Evolutionary conservation across 2,797 vertebrate genomes (phyloP), one percentile per base, ranked within the genome.

Genomic region (Premnoplex brunnescens): DNA sequence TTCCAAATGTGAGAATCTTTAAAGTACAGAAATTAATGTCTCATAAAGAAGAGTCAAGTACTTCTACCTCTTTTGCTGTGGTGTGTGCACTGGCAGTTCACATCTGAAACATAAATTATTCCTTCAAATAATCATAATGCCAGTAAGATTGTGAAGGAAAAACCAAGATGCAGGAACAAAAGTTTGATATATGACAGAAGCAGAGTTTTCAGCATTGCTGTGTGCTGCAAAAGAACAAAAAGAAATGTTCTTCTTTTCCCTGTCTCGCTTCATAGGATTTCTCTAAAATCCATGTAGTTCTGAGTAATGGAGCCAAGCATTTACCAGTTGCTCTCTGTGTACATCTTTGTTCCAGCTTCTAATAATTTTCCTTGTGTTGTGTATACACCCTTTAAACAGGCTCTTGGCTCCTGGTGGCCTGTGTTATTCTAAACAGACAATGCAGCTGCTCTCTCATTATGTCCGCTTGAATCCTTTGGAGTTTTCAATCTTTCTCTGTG

Each of bases 401-500:
- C 91, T 88, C 73, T 77, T 93, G 93, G 93, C 92, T 96, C 75
- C 89, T 88, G 71, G 28, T 95, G 86, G 72, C 87, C 75, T 27
- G 36, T 91, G 89, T 95, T 91, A 49, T 94, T 96, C 64, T 89
- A 89, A 85, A 62, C 5, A 54, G 85, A 93, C 91, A 93, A 96
- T 89, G 82, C 93, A 94, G 86, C 93, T 95, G 95, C 85, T 92
- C 76, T 46, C 83, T 85, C 46, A 49, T 85, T 85, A 66, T 75
- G 73, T 91, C 77, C 73, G 17, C 51, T 95, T 72, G 75, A 93
- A 78, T 95, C 85, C 75, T 88, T 52, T n/a, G 26, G 64, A 63
- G 77, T 89, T 67, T 48, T 37, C 55, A 63, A 9, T 73, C 89
- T 66, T 92, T 66, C 69, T 83, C 62, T 39, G n/a, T 85, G 92